Evolutionary conservation across 2,113 vertebrate genomes (phyloP), one percentile per base, ranked within the genome.

Genomic region (Sarotherodon lohbergeri): DNA sequence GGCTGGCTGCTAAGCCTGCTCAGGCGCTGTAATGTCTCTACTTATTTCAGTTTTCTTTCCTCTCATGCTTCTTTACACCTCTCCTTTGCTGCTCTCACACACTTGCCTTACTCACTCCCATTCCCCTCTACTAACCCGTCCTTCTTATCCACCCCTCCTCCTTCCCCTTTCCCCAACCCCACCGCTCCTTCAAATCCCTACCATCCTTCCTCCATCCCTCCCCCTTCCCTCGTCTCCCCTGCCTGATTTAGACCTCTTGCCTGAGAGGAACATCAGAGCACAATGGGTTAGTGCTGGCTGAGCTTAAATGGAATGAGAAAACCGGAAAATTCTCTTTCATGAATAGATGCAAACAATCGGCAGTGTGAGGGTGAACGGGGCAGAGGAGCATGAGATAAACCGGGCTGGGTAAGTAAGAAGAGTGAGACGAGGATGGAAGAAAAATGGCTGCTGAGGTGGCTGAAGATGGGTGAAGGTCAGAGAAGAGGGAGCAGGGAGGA

Each of bases 271-370:
- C 90, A 89, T 90, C 86, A 86, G 66, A 91, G 92, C 91, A 96
- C 93, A 94, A 94, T 93, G 89, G 90, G 85, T 91, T 86, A 93
- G 94, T 91, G 91, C 94, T 68, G 88, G 93, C 92, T 94, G 93
- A 90, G 92, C 90, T 93, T 94, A 96, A 96, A 95, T 94, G 94
- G 92, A 92, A 96, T 88, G 93, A 92, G 93, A 95, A 95, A 94
- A 96, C 89, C 84, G 81, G 92, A 96, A 96, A 94, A 96, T 95
- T 95, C 88, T 91, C 93, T 94, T 95, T 95, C 91, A 95, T 94
- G 90, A 95, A 92, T 90, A 93, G 91, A 95, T 89, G 83, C 94
- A 91, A 93, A 95, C 93, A 93, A 95, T 85, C 46, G 29, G 87
- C 83, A 24, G 85, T 7, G 91, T 85, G 89, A 88, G 89, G 91